Evolutionary conservation across 1,140 invertebrate genomes (phyloP), one percentile per base, ranked within the genome.

Genomic region (Drosophila virilis): DNA sequence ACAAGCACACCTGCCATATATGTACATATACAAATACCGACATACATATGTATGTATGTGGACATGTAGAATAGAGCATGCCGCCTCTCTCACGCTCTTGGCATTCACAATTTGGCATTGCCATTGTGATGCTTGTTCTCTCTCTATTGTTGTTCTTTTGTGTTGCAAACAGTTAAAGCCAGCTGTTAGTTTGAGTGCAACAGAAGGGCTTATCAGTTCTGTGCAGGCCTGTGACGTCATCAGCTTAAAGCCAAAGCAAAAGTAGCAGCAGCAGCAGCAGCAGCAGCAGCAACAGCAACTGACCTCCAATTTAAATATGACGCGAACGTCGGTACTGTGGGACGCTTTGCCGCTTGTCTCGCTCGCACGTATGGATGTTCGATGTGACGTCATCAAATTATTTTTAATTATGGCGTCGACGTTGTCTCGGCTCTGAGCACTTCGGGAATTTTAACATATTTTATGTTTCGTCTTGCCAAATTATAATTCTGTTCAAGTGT

Each of bases 311-410:
- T 67, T 54, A 40, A 68, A 54, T 48, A 17, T 60, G 64, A 68
- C 38, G 46, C 69, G 10, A 7, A 38, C 40, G 17, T 22, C 54
- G n/a, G 43, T 54, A 46, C 4, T 38, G 35, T 32, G 48, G 50
- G 4, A 48, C 9, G 61, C 32, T 45, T 38, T 17, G 45, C 22
- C 17, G 48, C 9, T 42, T 55, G 9, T 43, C 45, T 43, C 52
- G 55, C 55, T 51, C 52, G 32, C 68, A 66, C 51, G 12, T 46
- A 38, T 6, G 28, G 7, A 6, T 54, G 22, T 17, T 13, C 13
- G 13, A 7, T 22, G 76, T 86, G 83, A 86, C 82, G 82, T 86
- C 82, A 86, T 70, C 72, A 48, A 74, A 76, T 77, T 86, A 86
- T 82, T 88, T 88, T 61, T 86, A 86, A 79, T 77, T 60, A 79